phyloP scores from a whole-genome alignment of 2,888 invertebrate genomes.

The Lobophora halterata region DNA sequence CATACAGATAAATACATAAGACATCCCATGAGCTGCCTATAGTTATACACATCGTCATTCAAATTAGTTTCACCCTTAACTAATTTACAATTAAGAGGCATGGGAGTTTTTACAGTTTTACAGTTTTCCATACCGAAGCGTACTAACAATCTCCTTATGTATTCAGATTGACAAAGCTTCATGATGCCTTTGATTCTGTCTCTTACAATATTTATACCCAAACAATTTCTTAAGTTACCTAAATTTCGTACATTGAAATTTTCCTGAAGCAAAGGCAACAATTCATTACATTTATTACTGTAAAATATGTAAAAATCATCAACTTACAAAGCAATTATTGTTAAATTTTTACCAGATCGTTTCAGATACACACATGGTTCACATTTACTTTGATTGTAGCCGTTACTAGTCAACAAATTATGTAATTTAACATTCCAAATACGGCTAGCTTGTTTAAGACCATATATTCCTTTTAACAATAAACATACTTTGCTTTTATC shows the following conservation, averaged over 20 bases:
- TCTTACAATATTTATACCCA: slow-evolving; percentile 24
- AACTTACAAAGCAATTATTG: slow-evolving; percentile 9
- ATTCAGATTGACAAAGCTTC: slow-evolving; percentile 13
- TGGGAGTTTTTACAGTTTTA: slow-evolving; percentile 19
- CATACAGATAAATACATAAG: slow-evolving; percentile 25
- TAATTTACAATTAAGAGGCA: slow-evolving; percentile 18
- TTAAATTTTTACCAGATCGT: not conserved
- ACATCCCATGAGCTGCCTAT: slow-evolving; percentile 10
- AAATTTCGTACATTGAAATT: slow-evolving; percentile 6
- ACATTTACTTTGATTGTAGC: no score
- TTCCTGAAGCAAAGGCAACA: not conserved
- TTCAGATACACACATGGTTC: slow-evolving; percentile 1
- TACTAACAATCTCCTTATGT: slow-evolving; percentile 10
- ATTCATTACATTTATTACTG: not conserved
- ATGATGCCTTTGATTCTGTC: slow-evolving; percentile 12
- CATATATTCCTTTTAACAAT: no score
- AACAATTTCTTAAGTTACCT: slow-evolving; percentile 18
- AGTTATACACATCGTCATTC: slow-evolving; percentile 10
- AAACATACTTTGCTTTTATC: no score
- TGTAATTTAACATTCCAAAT: no score
- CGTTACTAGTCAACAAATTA: no score
- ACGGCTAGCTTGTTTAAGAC: no score
- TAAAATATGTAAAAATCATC: slow-evolving; percentile 7
- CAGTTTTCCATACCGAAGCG: slow-evolving; percentile 16
- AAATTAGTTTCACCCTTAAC: not conserved